These are phyloP conservation scores for Euthynnus affinis DNA, from an alignment of 2,797 vertebrate genomes.

Conservation along the genomic window DNA sequence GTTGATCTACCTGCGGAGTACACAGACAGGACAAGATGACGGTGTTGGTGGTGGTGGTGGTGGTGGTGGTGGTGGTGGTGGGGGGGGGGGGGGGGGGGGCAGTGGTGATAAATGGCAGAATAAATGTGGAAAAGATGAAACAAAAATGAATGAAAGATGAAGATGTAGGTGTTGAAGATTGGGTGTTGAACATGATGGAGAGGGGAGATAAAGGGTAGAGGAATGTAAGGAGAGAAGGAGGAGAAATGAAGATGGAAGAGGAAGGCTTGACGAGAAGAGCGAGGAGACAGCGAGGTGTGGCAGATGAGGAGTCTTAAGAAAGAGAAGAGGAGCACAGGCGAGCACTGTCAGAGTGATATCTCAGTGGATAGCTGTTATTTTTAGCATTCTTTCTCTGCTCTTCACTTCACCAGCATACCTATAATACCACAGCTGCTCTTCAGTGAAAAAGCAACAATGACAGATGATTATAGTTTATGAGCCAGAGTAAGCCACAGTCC, in stretches of 20 bases:
- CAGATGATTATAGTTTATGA: slow-evolving; percentile 54
- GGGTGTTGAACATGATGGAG: slow-evolving; percentile 13
- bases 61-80: slow-evolving; percentile 5
- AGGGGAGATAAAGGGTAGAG: slow-evolving; percentile 8
- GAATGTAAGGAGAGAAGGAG: slow-evolving; percentile 3
- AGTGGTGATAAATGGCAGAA: slow-evolving; percentile 25
- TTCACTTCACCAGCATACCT: slow-evolving; percentile 51
- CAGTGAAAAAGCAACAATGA: slow-evolving; percentile 48
- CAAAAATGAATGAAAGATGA: slow-evolving; percentile 1
- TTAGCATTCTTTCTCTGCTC: slow-evolving; percentile 65
- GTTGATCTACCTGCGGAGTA: slow-evolving; percentile 65
- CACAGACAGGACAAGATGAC: slow-evolving; percentile 21
- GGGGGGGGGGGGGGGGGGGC: not conserved
- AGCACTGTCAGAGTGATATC: slow-evolving; percentile 66
- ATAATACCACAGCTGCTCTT: slow-evolving; percentile 65
- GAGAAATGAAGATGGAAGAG: slow-evolving; percentile 32
- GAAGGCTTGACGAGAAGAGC: slow-evolving; percentile 13
- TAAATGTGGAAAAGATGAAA: slow-evolving; percentile 51
- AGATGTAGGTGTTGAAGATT: not conserved
- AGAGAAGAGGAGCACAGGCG: slow-evolving; percentile 42
- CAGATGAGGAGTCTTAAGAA: slow-evolving; percentile 47
- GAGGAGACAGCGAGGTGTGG: slow-evolving; percentile 53
- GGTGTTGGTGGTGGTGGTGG: not conserved
- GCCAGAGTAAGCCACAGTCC: not conserved
- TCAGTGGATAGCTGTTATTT: slow-evolving; percentile 73